These are phyloP conservation scores for Halcyon chelicuti DNA, from an alignment of 2,797 vertebrate genomes.

Conservation along the genomic window DNA sequence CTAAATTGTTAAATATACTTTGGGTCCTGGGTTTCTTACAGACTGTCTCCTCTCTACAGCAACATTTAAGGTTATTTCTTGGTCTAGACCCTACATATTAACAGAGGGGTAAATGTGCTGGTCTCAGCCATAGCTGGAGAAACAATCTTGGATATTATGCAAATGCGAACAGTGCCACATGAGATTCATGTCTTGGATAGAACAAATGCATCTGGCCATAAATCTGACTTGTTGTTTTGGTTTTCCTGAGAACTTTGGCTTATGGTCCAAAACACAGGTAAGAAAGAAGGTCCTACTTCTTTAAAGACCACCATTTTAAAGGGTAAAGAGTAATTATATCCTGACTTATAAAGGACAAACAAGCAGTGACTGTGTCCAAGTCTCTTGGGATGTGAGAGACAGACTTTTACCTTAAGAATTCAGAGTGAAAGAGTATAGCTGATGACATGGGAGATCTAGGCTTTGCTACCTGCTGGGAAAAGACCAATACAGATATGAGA, in stretches of 20 bases:
- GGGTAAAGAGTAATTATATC: not conserved
- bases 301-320: not conserved
- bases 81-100: not conserved
- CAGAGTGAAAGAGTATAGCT: not conserved
- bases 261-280: not conserved
- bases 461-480: not conserved
- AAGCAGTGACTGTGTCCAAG: not conserved
- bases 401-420: not conserved
- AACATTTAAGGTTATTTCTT: not conserved
- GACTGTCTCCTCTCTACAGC: not conserved
- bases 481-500: not conserved
- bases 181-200: not conserved
- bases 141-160: not conserved
- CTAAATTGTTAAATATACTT: not conserved
- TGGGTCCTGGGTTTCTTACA: not conserved
- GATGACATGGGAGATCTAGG: not conserved
- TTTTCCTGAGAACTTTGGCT: not conserved
- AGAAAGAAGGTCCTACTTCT: not conserved
- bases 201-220: not conserved
- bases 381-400: not conserved
- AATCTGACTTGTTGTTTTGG: not conserved
- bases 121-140: not conserved
- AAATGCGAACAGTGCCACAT: not conserved
- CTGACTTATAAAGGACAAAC: not conserved
- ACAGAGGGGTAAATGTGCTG: not conserved